Base-by-base conservation (phyloP, 2,888 invertebrate genomes). In the Hartigia nigra region DNA sequence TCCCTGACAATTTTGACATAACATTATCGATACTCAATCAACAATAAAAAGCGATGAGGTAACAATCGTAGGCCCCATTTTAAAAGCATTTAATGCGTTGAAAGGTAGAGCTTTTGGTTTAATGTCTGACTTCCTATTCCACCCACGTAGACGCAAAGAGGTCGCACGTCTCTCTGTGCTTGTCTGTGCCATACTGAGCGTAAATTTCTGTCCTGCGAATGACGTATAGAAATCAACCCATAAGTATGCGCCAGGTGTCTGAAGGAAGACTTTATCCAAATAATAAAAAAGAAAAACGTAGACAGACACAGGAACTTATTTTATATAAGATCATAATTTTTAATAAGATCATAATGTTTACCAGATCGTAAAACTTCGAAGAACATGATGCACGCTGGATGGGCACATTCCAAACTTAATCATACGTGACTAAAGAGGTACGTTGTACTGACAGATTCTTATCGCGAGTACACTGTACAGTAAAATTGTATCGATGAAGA, bases 41-140 rank as follows among this genome's bases (percentile, higher is more conserved):
- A 55, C 55, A 55, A 55, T 55, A 55, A 55, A 55, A 55, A 55
- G 55, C 55, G 9, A 55, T 23, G 55, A 55, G 55, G 55, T 23
- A 23, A 55, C 55, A 55, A 55, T 23, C 23, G 2, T 9, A 74
- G 70, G 39, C 14, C 12, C 39, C 82, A 84, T 86, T 85, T 84
- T 84, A 84, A 84, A 82, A 84, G 82, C 86, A 80, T 86, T 86
- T 86, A 86, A 86, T 75, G 31, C 79, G 84, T 82, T 84, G 83
- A 85, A 85, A 87, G 86, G 83, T 86, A 83, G 85, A 86, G 86
- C 85, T 84, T 87, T 85, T 36, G 86, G 86, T 87, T 88, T 88
- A 88, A 88, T 88, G 85, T 85, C 83, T 87, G 86, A 88, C 88
- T 88, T 88, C 88, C 89, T 87, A 89, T 88, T 89, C 88, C 86